Conservation (phyloP, 1,140 invertebrate species). For the Chelonus insularis region DNA sequence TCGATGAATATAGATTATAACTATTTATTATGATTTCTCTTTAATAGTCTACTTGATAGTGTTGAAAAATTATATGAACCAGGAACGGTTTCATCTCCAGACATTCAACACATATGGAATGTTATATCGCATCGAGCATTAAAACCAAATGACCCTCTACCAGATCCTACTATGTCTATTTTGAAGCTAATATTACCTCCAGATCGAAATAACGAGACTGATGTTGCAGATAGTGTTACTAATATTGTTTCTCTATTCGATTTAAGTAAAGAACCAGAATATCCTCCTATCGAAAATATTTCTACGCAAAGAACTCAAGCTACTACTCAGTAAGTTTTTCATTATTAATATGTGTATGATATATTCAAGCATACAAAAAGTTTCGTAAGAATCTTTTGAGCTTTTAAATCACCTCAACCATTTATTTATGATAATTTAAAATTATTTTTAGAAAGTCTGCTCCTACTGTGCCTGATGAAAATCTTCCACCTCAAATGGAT, state of each 20-base stretch:
- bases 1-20: neutral
- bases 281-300: neutral
- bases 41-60: slow-evolving; percentile 8
- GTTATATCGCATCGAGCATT: slow-evolving; percentile 34
- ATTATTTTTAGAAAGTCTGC: neutral
- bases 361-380: too few relatives aligned
- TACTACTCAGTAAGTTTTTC: neutral
- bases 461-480: neutral
- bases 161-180: neutral
- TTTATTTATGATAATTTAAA: too few relatives aligned
- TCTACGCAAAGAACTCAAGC: neutral
- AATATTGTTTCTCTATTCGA: neutral
- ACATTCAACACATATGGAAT: slow-evolving; percentile 35
- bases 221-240: neutral
- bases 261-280: neutral
- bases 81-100: slow-evolving; percentile 32
- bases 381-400: too few relatives aligned
- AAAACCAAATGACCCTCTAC: slow-evolving; percentile 32
- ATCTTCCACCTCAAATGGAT: slow-evolving; percentile 1
- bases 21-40: slow-evolving; percentile 9
- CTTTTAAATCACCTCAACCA: too few relatives aligned
- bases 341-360: too few relatives aligned
- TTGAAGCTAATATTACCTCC: neutral
- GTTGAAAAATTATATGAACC: slow-evolving; percentile 28
- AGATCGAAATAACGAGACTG: neutral